Percentiles rank a stretch among this genome's conserved stretches.
Evolutionary conservation across 1,140 invertebrate genomes (phyloP).

Genomic region (Pseudomyrmex concolor): DNA sequence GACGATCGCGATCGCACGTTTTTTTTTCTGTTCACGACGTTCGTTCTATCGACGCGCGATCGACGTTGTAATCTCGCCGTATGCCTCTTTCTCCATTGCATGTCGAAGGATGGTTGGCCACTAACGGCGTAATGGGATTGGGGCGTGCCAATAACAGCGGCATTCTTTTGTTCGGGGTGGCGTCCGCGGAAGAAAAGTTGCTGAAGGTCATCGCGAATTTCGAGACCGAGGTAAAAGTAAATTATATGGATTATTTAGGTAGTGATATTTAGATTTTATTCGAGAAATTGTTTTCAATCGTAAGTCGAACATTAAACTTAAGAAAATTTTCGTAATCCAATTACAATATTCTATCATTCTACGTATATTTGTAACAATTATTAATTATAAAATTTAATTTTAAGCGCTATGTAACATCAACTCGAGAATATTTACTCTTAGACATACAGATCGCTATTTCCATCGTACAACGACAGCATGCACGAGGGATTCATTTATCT

Average conservation of each 20-base stretch:
- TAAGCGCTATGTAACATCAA: neutral
- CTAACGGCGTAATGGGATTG: slow-evolving; percentile 87
- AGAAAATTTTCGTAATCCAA: neutral
- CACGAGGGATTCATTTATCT: slow-evolving; percentile 90
- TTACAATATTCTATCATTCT: neutral
- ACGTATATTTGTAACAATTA: neutral
- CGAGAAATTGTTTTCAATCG: neutral
- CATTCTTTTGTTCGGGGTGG: slow-evolving; percentile 88
- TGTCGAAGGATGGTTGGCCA: slow-evolving; percentile 82
- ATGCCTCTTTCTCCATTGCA: slow-evolving; percentile 34
- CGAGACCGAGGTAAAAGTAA: slow-evolving; percentile 85
- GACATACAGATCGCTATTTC: slow-evolving; percentile 88
- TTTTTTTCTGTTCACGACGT: neutral
- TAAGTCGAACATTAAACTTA: neutral
- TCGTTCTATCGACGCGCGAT: neutral
- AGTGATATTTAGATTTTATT: neutral
- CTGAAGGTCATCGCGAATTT: slow-evolving; percentile 89
- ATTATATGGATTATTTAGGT: neutral
- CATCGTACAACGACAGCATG: slow-evolving; percentile 86
- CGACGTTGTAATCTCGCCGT: slow-evolving; percentile 22
- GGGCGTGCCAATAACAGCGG: slow-evolving; percentile 85
- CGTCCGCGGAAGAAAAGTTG: slow-evolving; percentile 88
- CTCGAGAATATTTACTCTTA: slow-evolving; percentile 71
- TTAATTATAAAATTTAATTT: neutral
- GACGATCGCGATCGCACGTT: neutral